Evolutionary conservation across 2,113 vertebrate species (phyloP).

Genomic region (Tyrannus savana): DNA sequence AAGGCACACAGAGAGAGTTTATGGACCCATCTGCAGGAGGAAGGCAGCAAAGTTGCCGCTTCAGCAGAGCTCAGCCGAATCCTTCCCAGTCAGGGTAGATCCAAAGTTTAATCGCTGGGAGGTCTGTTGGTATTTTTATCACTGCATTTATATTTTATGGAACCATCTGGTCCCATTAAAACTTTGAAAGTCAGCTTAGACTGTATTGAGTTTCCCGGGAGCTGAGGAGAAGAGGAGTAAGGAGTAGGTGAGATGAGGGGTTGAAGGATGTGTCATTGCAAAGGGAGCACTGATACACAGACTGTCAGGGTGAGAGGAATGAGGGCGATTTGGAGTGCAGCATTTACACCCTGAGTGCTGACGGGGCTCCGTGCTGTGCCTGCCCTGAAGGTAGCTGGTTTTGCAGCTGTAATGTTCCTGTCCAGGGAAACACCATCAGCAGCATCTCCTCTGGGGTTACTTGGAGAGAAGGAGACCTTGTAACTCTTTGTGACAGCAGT

Average conservation of each 20-base stretch:
- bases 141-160: conserved; percentile 72
- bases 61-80: not conserved
- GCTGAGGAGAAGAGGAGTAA: not conserved
- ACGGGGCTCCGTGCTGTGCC: not conserved
- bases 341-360: not conserved
- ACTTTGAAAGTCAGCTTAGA: conserved; percentile 45
- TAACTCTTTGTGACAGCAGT: conserved; percentile 1
- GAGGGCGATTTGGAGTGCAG: not conserved
- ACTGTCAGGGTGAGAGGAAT: not conserved
- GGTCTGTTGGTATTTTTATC: conserved; percentile 59
- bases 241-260: not conserved
- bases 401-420: not conserved
- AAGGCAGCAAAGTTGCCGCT: not conserved
- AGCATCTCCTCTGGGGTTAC: conserved; percentile 2
- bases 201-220: conserved; percentile 26
- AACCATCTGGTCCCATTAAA: conserved; percentile 71
- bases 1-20: not conserved
- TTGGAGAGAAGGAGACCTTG: not conserved
- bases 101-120: conserved; percentile 66
- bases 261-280: not conserved
- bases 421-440: not conserved
- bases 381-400: not conserved
- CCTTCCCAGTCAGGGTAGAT: conserved; percentile 40
- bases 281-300: not conserved
- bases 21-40: not conserved